Evolutionary conservation across 2,888 invertebrate genomes (phyloP), one percentile per base, ranked within the genome.

Genomic region (Penaeus monodon): DNA sequence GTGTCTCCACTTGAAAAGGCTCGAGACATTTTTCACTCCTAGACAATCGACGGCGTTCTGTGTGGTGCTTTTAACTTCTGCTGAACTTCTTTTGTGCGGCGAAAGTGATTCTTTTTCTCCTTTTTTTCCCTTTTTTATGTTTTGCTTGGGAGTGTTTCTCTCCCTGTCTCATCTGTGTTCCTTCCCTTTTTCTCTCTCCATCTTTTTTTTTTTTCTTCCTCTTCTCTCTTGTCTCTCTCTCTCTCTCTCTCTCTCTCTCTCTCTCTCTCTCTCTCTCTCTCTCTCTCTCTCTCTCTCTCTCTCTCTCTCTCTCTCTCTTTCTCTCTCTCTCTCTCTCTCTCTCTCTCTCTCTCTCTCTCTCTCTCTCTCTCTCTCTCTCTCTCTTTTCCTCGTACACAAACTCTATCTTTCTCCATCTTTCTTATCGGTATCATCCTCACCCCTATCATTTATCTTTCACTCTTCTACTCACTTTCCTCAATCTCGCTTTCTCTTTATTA

Each of bases 211-310:
- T 17, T 24, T 29, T 17, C 1, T 24, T 22, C 0, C 20, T 6
- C 20, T 24, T 6, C 29, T 29, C 14, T 14, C 29, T 6, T 20
- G 0, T 70, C 14, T 70, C 2, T 24, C 70, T 70, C 4, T 14
- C 70, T 22, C 6, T 22, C 70, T 24, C n/a, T 70, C 70, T 70
- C n/a, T 70, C 70, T 70, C 70, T 27, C 29, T 29, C 70, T 29
- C 70, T 29, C 70, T 29, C 70, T 70, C 70, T 70, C 70, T 70
- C 70, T 70, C 70, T 70, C 70, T 70, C 70, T 70, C 70, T 70
- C 70, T 70, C 70, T 29, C 70, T 70, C 70, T 70, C 29, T 70
- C 29, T 70, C 29, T 70, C 29, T 70, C 29, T 27, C 29, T 29
- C 70, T 29, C 24, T 29, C 27, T 29, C 20, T 27, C 20, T 3